Evolutionary conservation across 2,113 vertebrate species (phyloP), one percentile per base, ranked within the genome.

Genomic region (human (Homo sapiens)): DNA sequence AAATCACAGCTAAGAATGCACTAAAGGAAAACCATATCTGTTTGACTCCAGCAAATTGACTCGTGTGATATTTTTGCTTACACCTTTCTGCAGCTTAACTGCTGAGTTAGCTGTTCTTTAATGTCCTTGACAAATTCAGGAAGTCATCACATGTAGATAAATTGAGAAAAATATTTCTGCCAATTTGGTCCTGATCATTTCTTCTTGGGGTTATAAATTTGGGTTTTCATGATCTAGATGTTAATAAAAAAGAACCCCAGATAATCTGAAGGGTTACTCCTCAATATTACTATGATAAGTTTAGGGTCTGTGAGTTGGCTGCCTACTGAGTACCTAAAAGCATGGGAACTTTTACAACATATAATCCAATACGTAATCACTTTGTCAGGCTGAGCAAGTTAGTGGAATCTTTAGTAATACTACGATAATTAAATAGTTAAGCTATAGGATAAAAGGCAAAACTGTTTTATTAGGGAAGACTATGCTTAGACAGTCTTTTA

Each of bases 181-280:
- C 85, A 61, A 14, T 94, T 92, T 84, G 55, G 92, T 96, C 84
- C 68, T 73, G 70, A 92, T 85, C 17, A 61, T 93, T 94, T 97
- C 52, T 94, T 92, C 76, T 92, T 25, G 23, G 70, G 14, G 38
- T 86, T 95, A 82, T 94, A 93, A 89, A 84, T 72, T 93, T 48
- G 45, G 18, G 57, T 92, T 85, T 93, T 87, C 43, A 30, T 88
- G 57, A 83, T 86, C 50, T 84, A 20, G 20, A 30, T 83, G 14
- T 92, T 93, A 89, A 73, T 86, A 70, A 55, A 75, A 82, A 61
- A 23, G 4, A 91, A 52, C 50, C 75, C 30, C n/a, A 68, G 50
- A 40, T 68, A 40, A 32, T 87, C 48, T 66, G 4, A 73, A 91
- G 52, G n/a, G 27, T 89, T 38, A 8, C 14, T 72, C 30, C 5